Evolutionary conservation across 2,888 invertebrate genomes (phyloP).

Genomic region (Stegophylla sp.): DNA sequence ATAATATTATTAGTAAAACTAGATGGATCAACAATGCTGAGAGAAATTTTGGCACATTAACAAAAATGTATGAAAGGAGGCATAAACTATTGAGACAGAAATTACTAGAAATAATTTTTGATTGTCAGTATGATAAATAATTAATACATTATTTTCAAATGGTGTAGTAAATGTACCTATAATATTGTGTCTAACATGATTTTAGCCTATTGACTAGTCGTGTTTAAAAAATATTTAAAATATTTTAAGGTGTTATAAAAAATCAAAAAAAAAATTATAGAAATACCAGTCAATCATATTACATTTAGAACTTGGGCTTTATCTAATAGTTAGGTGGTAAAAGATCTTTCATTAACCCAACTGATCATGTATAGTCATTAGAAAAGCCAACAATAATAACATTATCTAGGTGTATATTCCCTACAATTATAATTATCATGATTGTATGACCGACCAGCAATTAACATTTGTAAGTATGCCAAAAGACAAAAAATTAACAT

Average conservation of each 20-base stretch:
- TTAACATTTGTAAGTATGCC: background rate
- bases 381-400: background rate
- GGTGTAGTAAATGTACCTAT: constrained; percentile 18
- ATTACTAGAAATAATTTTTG: constrained; percentile 16
- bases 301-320: background rate
- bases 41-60: constrained; percentile 30
- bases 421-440: background rate
- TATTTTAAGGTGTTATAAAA: constrained; percentile 17
- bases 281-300: background rate
- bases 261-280: constrained; percentile 5
- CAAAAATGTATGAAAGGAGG: constrained; percentile 17
- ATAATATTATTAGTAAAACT: constrained; percentile 14
- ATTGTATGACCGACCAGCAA: background rate
- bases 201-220: background rate
- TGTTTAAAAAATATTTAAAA: constrained; percentile 3
- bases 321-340: background rate
- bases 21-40: constrained; percentile 29
- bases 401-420: background rate
- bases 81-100: constrained; percentile 16
- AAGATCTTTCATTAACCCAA: background rate
- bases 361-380: background rate
- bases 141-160: constrained; percentile 13
- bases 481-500: background rate
- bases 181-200: background rate
- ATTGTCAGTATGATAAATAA: constrained; percentile 41